A percentile compares a stretch with the other conserved stretches of the same genome.
Conservation (phyloP, 1,140 invertebrate species). For the Cyclina sinensis region DNA sequence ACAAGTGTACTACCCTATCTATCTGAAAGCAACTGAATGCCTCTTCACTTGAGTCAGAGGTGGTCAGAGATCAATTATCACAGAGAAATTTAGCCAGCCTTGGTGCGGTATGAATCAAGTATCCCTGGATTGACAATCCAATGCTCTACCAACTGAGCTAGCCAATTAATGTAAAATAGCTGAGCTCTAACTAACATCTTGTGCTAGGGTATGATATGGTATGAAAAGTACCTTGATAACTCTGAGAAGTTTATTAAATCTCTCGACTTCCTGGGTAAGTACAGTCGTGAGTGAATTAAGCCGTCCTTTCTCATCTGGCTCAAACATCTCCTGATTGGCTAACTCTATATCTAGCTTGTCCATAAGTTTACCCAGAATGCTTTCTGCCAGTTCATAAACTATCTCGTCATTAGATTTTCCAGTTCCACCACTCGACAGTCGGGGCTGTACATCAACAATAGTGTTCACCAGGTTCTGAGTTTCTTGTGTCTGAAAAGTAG, state of each 20-base stretch:
- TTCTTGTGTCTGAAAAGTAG: constrained; percentile 90
- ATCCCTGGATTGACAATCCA: too few relatives aligned
- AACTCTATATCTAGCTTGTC: constrained; percentile 89
- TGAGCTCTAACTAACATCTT: too few relatives aligned
- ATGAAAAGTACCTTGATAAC: constrained; percentile 87
- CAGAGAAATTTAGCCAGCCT: too few relatives aligned
- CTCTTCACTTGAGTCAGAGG: too few relatives aligned
- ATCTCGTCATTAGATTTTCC: constrained; percentile 92
- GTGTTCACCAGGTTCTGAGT: constrained; percentile 90
- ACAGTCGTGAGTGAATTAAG: constrained; percentile 94
- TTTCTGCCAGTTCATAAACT: constrained; percentile 91
- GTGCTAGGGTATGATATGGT: too few relatives aligned
- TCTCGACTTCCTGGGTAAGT: constrained; percentile 94
- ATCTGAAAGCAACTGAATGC: too few relatives aligned
- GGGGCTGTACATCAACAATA: constrained; percentile 92
- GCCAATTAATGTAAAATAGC: too few relatives aligned
- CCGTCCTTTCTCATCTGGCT: constrained; percentile 90
- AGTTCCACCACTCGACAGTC: constrained; percentile 88
- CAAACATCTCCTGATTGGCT: constrained; percentile 85
- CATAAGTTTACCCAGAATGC: constrained; percentile 88
- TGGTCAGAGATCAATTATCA: too few relatives aligned
- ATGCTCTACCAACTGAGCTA: too few relatives aligned
- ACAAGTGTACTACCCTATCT: too few relatives aligned
- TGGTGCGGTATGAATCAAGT: too few relatives aligned
- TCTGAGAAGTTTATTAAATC: constrained; percentile 93